Base-by-base conservation (phyloP, 2,888 invertebrate species). In the Nudaria mundana region DNA sequence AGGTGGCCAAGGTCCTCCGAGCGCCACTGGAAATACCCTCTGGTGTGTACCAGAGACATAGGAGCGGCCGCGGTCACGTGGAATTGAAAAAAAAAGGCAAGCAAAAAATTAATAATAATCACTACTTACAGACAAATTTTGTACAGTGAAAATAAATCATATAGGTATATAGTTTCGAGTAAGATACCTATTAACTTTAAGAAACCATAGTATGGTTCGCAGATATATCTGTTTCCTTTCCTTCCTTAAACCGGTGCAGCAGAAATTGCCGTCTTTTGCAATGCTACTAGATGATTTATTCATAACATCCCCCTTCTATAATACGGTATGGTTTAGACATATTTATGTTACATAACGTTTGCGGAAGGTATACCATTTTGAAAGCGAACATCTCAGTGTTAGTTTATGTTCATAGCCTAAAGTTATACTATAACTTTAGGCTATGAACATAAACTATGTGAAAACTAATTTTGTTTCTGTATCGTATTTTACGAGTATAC, bases 241-340 rank as follows among this genome's bases (percentile, higher is more conserved):
- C 61, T 60, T 63, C 56, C 56, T 43, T 72, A 67, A 71, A 69
- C 58, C 45, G 52, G 54, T 70, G 71, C 69, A 68, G 56, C 52
- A 57, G 64, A 59, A 69, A 71, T 66, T 71, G 67, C 67, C 57
- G 67, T 66, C 66, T 72, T 70, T 68, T 64, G 67, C 71, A 67
- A 64, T 62, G 59, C 66, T 59, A 44, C 28, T 36, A 24, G 37
- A 72, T 76, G 74, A 76, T 74, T 76, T 76, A 76, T 76, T 75
- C 70, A 69, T 71, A 66, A 47, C 57, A 63, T 61, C 62, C 53
- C n/a, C 39, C 48, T 59, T 53, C 57, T 62, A 65, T 66, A 61
- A 62, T 41, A 51, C 45, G 30, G 49, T 48, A 52, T 41, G 50
- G 56, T 50, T 54, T 48, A 56, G 52, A 54, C 49, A 58, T 56